Evolutionary conservation across 2,797 vertebrate genomes (phyloP).

Genomic region (Enteromius radiatus): DNA sequence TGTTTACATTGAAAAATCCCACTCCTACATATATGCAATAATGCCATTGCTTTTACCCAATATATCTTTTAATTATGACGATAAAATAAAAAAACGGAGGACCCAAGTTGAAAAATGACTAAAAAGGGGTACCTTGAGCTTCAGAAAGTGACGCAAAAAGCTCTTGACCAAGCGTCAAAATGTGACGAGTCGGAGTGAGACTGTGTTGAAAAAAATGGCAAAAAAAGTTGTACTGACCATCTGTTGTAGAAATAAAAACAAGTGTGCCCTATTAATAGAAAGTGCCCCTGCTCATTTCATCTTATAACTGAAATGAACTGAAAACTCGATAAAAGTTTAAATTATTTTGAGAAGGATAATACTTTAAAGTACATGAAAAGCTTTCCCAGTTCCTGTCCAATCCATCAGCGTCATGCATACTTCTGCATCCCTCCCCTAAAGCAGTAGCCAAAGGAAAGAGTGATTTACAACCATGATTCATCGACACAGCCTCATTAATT

Average conservation of each 20-base stretch:
- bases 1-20: no score
- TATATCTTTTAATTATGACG: no score
- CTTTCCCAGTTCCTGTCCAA: constrained; percentile 23
- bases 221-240: background rate
- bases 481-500: constrained; percentile 52
- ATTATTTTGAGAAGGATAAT: constrained; percentile 2
- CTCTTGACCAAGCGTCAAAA: no score
- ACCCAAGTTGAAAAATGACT: no score
- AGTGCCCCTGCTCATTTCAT: background rate
- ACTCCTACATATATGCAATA: no score
- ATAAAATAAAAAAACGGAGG: no score
- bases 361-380: constrained; percentile 12
- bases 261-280: background rate
- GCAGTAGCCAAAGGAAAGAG: constrained; percentile 45
- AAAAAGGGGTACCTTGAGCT: no score
- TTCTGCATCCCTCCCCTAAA: background rate
- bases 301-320: background rate
- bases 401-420: constrained; percentile 32
- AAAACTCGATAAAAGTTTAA: background rate
- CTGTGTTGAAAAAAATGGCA: no score
- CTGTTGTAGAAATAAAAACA: background rate
- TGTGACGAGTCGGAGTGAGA: no score
- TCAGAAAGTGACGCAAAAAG: no score
- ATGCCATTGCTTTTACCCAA: no score
- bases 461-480: constrained; percentile 56